Evolutionary conservation across 2,113 vertebrate genomes (phyloP).

Genomic region (Excalfactoria chinensis): DNA sequence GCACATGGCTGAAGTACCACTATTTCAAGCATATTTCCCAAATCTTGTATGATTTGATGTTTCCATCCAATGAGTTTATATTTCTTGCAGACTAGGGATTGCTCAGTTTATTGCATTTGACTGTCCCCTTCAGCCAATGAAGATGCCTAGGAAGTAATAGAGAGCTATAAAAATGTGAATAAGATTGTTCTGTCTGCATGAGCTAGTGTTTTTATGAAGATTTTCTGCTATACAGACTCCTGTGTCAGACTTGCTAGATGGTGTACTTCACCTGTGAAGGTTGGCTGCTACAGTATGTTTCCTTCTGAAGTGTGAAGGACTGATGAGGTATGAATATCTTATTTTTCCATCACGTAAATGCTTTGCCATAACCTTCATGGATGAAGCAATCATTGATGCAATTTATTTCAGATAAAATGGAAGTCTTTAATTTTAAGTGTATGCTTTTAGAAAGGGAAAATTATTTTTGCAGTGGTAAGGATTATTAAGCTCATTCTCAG

Average conservation of each 20-base stretch:
- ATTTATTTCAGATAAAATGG: not conserved
- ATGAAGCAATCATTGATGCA: not conserved
- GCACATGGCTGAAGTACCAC: accelerated
- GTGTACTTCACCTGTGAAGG: not conserved
- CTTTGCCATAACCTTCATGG: not conserved
- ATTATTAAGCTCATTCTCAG: not conserved
- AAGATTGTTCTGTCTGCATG: not conserved
- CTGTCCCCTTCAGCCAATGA: accelerated
- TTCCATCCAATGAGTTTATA: not conserved
- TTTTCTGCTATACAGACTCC: not conserved
- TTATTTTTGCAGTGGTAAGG: not conserved
- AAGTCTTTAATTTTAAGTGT: conserved; percentile 14
- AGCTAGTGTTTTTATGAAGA: not conserved
- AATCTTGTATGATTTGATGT: not conserved
- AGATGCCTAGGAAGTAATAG: not conserved
- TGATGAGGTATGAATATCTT: not conserved
- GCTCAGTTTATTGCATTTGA: not conserved
- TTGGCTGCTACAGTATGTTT: not conserved
- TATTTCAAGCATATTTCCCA: not conserved
- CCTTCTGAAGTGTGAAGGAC: conserved; percentile 8
- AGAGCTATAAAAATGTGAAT: not conserved
- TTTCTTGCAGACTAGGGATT: not conserved
- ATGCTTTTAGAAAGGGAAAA: conserved; percentile 12
- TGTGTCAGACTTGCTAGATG: not conserved
- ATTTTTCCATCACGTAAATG: conserved; percentile 1